Conservation (phyloP, 1,140 invertebrate genomes). For the Epicauta chinensis region DNA sequence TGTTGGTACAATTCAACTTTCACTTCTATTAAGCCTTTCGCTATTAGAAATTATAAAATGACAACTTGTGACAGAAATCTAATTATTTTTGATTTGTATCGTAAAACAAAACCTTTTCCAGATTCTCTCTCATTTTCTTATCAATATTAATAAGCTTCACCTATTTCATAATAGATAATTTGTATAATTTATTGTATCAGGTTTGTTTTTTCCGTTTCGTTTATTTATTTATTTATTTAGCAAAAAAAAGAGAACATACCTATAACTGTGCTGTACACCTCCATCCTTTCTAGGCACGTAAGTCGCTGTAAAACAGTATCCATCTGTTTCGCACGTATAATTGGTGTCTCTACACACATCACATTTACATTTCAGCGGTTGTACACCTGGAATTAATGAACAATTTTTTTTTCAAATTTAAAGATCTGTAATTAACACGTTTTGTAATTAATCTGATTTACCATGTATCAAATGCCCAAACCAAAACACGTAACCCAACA, state of each 20-base stretch:
- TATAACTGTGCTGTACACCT: conserved; percentile 59
- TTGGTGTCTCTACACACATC: conserved; percentile 72
- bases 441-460: conserved; percentile 26
- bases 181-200: too few species aligned
- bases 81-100: too few species aligned
- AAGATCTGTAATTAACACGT: conserved; percentile 2
- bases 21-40: too few species aligned
- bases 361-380: conserved; percentile 67
- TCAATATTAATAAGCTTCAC: too few species aligned
- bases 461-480: conserved; percentile 28
- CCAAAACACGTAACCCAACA: conserved; percentile 25
- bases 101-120: too few species aligned
- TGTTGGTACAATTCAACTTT: too few species aligned
- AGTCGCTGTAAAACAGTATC: conserved; percentile 78
- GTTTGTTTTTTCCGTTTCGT: too few species aligned
- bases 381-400: conserved; percentile 35
- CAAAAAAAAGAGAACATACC: conserved; percentile 49
- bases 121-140: too few species aligned
- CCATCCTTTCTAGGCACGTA: conserved; percentile 50
- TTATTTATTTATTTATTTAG: conserved; percentile 1
- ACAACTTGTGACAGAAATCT: too few species aligned
- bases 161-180: too few species aligned
- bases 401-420: background rate
- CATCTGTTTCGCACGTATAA: conserved; percentile 80
- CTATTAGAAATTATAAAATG: too few species aligned